phyloP scores from a whole-genome alignment of 2,113 vertebrate species.

The Suricata suricatta region DNA sequence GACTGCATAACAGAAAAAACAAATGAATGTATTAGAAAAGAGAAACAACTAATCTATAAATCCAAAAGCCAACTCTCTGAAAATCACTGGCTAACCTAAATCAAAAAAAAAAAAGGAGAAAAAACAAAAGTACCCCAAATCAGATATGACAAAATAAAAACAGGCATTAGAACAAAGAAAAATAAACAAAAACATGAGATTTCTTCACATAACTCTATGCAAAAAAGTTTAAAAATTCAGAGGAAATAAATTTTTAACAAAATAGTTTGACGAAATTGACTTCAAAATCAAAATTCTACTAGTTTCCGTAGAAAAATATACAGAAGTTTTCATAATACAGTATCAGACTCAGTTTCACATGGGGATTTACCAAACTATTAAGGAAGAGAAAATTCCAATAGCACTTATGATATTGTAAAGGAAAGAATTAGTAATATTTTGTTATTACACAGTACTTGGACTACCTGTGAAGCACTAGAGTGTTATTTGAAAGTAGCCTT shows the following conservation, averaged over 20 bases:
- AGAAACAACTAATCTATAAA: neutral
- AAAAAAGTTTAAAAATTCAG: neutral
- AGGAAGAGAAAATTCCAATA: neutral
- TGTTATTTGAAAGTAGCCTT: neutral
- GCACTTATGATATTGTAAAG: neutral
- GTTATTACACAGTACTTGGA: neutral
- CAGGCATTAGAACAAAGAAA: neutral
- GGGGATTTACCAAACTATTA: neutral
- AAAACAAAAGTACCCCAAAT: neutral
- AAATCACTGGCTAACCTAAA: neutral
- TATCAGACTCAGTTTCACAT: neutral
- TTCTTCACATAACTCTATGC: neutral
- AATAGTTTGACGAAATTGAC: neutral
- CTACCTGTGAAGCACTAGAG: neutral
- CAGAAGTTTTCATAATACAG: neutral
- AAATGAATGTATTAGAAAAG: neutral
- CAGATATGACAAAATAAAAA: neutral
- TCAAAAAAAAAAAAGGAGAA: neutral
- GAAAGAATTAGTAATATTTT: neutral
- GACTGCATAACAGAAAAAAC: neutral
- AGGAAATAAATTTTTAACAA: neutral
- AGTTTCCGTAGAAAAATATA: neutral
- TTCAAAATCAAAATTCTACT: neutral
- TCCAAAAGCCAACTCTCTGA: neutral
- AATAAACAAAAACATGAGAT: neutral